Evolutionary conservation across 2,888 invertebrate species (phyloP).

Genomic region (Drosophila picticornis): DNA sequence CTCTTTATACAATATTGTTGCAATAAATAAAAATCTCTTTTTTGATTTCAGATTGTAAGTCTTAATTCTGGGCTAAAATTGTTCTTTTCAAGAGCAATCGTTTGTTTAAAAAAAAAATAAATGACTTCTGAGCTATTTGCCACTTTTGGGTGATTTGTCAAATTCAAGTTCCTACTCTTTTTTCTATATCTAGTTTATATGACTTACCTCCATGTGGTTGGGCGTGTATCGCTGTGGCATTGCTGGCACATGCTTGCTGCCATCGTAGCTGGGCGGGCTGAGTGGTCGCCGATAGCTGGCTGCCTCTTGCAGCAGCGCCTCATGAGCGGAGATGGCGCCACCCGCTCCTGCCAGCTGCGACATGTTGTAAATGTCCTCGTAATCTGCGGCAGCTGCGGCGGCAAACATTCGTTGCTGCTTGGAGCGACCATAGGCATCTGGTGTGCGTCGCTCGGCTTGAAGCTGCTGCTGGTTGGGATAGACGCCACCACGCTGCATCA

Average conservation of each 20-base stretch:
- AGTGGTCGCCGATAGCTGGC: slow-evolving; percentile 88
- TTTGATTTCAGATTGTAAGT: neutral
- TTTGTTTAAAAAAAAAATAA: neutral
- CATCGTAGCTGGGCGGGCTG: slow-evolving; percentile 87
- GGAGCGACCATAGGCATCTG: slow-evolving; percentile 92
- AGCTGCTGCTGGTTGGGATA: slow-evolving; percentile 72
- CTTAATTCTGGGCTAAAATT: neutral
- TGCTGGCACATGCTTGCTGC: slow-evolving; percentile 83
- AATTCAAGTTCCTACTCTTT: rapidly evolving
- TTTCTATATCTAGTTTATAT: neutral
- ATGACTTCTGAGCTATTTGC: neutral
- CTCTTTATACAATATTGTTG: neutral
- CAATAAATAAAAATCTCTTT: neutral
- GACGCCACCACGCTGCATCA: slow-evolving; percentile 83
- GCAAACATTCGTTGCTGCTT: slow-evolving; percentile 86
- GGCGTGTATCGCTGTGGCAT: slow-evolving; percentile 84
- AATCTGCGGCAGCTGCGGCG: slow-evolving; percentile 86
- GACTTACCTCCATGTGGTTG: slow-evolving; percentile 84
- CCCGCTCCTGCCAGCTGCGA: slow-evolving; percentile 78
- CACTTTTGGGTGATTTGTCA: neutral
- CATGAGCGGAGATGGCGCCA: slow-evolving; percentile 81
- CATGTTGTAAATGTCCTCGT: slow-evolving; percentile 91
- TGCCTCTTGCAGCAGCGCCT: slow-evolving; percentile 83
- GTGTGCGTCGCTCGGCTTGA: slow-evolving; percentile 90
- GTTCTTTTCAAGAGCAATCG: neutral